Evolutionary conservation across 1,140 invertebrate species (phyloP).

Genomic region (Drosophila mojavensis): DNA sequence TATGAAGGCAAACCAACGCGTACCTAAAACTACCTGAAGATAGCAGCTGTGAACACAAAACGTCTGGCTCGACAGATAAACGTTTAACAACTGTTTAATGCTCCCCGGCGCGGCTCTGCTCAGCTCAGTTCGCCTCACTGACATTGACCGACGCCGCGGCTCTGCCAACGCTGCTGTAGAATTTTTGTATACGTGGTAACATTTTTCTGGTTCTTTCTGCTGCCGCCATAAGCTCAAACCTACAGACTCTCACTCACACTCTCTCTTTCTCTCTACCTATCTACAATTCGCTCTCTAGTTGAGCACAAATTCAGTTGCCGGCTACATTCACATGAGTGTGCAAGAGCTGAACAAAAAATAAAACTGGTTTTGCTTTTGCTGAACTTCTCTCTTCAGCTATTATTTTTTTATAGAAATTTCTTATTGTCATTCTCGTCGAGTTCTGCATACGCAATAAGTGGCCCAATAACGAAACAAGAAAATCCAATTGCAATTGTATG

Average conservation of each 20-base stretch:
- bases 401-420: conserved; percentile 21
- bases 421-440: conserved; percentile 7
- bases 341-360: background rate
- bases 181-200: conserved; percentile 79
- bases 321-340: conserved; percentile 7
- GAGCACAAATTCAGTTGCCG: background rate
- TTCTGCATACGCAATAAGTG: conserved; percentile 33
- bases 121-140: conserved; percentile 29
- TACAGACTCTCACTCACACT: background rate
- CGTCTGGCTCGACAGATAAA: conserved; percentile 55
- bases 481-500: conserved; percentile 2
- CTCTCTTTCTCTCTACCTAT: background rate
- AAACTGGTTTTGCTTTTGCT: conserved; percentile 57
- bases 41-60: conserved; percentile 31
- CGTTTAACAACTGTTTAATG: conserved; percentile 61
- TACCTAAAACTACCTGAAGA: conserved; percentile 24
- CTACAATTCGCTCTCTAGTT: conserved; percentile 7
- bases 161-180: conserved; percentile 20
- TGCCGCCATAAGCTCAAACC: background rate
- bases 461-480: conserved; percentile 3
- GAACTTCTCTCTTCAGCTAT: conserved; percentile 1
- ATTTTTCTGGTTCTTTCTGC: conserved; percentile 72
- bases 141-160: conserved; percentile 62
- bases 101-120: background rate
- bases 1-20: conserved; percentile 13